Percentiles rank a stretch among this genome's conserved stretches.
Conservation (phyloP, 2,888 invertebrate species). For the Heliconius hortense region DNA sequence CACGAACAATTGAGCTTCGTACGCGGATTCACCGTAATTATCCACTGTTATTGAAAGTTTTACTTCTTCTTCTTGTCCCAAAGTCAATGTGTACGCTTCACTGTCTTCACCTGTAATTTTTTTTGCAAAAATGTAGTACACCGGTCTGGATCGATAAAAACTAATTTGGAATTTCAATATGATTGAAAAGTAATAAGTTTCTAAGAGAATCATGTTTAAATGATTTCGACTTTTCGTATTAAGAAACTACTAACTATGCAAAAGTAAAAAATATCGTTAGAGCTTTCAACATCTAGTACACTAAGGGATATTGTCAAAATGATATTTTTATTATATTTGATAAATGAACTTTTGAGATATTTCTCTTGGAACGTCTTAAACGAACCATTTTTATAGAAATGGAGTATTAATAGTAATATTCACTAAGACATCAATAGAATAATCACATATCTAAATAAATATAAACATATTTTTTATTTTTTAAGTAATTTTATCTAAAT, state of each 20-base stretch:
- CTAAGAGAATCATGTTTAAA: too few species aligned
- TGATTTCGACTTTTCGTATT: background rate
- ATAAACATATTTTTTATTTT: background rate
- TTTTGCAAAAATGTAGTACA: background rate
- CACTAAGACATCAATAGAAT: background rate
- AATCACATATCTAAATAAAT: too few species aligned
- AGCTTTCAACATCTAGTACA: background rate
- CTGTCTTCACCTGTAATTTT: conserved; percentile 64
- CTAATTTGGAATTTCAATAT: too few species aligned
- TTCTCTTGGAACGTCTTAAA: background rate
- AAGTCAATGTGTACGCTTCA: conserved; percentile 76
- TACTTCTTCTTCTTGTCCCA: conserved; percentile 90
- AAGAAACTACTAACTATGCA: background rate
- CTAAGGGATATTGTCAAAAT: too few species aligned
- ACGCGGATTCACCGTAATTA: conserved; percentile 94
- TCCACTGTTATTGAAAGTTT: conserved; percentile 87
- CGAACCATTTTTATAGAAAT: background rate
- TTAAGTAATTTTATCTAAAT: background rate
- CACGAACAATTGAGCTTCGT: conserved; percentile 91
- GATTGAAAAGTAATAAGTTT: too few species aligned
- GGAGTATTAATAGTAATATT: background rate
- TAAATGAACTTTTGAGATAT: background rate
- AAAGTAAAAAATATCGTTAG: background rate
- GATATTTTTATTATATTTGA: too few species aligned
- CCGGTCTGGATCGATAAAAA: too few species aligned